Percentiles rank a stretch among this genome's conserved stretches.
phyloP scores from a whole-genome alignment of 2,888 invertebrate genomes.

The Molorchus minor region DNA sequence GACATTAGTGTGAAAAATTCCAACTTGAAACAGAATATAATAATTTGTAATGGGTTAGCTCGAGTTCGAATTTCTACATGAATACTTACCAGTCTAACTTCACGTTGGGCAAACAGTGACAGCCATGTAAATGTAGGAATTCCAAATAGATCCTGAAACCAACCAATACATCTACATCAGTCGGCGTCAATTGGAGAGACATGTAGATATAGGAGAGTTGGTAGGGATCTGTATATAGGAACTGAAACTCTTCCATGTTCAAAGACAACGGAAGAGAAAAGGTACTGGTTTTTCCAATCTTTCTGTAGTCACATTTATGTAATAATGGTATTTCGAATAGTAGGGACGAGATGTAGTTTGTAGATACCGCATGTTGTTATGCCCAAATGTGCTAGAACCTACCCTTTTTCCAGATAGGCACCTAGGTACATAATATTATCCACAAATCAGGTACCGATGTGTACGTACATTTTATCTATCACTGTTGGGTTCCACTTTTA shows the following conservation, averaged over 20 bases:
- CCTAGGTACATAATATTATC: too few relatives aligned
- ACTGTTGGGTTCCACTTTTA: too few relatives aligned
- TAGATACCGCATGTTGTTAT: too few relatives aligned
- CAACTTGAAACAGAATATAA: conserved; percentile 1
- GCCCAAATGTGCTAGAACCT: too few relatives aligned
- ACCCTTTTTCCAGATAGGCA: too few relatives aligned
- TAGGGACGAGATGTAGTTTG: too few relatives aligned
- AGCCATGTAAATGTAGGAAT: conserved; percentile 54
- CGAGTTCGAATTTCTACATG: conserved; percentile 5
- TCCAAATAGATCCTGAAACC: conserved; percentile 49
- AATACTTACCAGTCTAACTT: conserved; percentile 60
- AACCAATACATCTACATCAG: conserved; percentile 45
- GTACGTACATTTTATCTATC: too few relatives aligned
- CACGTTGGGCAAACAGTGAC: conserved; percentile 61
- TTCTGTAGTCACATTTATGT: too few relatives aligned
- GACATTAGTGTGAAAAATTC: background rate
- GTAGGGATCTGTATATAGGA: background rate
- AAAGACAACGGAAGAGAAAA: too few relatives aligned
- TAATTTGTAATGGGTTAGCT: background rate
- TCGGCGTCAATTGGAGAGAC: conserved; percentile 32
- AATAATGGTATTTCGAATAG: too few relatives aligned
- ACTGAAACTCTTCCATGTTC: background rate
- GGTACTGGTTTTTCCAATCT: too few relatives aligned
- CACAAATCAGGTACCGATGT: too few relatives aligned
- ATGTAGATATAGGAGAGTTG: conserved; percentile 1